Evolutionary conservation across 53 echinoderm and acorn worm species (phyloP).

Genomic region (Arbacia lixula): DNA sequence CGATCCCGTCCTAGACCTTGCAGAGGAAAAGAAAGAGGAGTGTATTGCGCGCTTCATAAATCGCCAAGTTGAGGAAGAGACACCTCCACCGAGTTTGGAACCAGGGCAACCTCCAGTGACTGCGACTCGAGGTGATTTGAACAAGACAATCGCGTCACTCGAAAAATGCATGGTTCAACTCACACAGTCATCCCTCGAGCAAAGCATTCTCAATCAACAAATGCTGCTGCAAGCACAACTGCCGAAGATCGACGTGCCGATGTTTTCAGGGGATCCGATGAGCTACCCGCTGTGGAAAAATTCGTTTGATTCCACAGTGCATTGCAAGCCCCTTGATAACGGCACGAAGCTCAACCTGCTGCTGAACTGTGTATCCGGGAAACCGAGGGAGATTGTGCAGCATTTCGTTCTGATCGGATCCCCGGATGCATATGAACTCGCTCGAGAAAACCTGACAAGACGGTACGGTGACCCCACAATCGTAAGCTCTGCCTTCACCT

Average conservation of each 20-base stretch:
- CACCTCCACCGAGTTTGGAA: neutral
- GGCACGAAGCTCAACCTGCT: slow-evolving; percentile 37
- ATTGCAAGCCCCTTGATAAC: slow-evolving; percentile 33
- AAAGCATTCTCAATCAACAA: neutral
- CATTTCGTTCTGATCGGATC: slow-evolving; percentile 39
- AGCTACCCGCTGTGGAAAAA: slow-evolving; percentile 43
- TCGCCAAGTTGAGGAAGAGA: neutral
- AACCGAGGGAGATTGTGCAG: slow-evolving; percentile 35
- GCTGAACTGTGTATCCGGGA: slow-evolving; percentile 33
- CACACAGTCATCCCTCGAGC: neutral
- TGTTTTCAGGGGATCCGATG: slow-evolving; percentile 52
- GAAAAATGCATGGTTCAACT: slow-evolving; percentile 39
- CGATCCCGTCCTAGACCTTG: neutral
- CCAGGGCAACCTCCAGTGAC: neutral
- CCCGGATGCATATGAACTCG: slow-evolving; percentile 30
- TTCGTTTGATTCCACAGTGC: slow-evolving; percentile 40
- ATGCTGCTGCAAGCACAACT: no score
- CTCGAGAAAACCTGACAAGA: slow-evolving; percentile 10
- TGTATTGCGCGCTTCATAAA: neutral
- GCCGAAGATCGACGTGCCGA: slow-evolving; percentile 37
- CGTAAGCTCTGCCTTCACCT: slow-evolving; percentile 31
- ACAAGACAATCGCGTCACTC: slow-evolving; percentile 4
- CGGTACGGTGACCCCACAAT: slow-evolving; percentile 56
- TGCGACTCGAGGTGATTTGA: neutral
- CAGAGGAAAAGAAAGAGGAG: slow-evolving; percentile 2